Percentiles rank a stretch among this genome's conserved stretches.
Conservation (phyloP, 2,113 vertebrate genomes). For the Mus pahari region DNA sequence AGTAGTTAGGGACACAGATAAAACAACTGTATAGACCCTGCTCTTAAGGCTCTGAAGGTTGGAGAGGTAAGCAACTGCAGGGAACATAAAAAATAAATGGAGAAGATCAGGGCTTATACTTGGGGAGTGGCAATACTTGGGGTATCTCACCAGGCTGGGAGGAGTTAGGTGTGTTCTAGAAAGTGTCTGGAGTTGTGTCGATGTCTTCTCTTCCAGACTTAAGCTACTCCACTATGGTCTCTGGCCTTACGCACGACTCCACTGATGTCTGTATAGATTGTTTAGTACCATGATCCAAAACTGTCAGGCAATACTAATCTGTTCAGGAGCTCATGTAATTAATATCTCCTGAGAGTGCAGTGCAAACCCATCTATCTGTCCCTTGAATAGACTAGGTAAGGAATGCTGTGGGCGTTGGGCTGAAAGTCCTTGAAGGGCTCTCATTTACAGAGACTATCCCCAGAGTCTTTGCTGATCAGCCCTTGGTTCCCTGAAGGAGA, state of each 20-base stretch:
- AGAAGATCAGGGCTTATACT: no score
- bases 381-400: background rate
- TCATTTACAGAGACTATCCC: background rate
- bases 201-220: background rate
- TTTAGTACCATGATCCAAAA: background rate
- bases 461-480: background rate
- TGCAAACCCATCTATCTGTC: background rate
- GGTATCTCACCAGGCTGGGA: no score
- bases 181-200: background rate
- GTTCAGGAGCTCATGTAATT: no score
- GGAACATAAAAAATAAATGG: no score
- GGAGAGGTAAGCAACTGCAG: no score
- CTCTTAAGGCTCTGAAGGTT: no score
- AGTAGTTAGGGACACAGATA: no score
- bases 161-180: background rate
- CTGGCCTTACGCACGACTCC: accelerated
- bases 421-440: accelerated
- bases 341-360: background rate
- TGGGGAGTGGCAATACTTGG: no score
- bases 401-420: background rate
- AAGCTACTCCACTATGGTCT: background rate
- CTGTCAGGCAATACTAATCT: background rate
- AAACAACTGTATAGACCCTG: no score
- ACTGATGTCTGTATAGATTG: no score
- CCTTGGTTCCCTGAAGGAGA: background rate